Percentiles rank a stretch among this genome's conserved stretches.
These are phyloP conservation scores for Dryobotodes eremita DNA, from an alignment of 2,888 invertebrate genomes.

Conservation along the genomic window DNA sequence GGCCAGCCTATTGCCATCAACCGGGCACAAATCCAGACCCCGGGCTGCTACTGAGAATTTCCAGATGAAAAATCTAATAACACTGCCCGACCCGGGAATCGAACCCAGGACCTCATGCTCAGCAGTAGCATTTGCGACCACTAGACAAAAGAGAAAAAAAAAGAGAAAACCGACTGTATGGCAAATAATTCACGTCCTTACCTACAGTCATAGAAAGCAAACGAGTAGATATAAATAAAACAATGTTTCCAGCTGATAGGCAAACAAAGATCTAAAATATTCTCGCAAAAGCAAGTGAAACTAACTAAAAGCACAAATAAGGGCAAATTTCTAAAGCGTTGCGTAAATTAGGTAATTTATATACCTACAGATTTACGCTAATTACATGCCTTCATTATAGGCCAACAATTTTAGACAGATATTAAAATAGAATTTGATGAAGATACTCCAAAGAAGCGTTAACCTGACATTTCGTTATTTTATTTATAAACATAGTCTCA, in stretches of 20 bases:
- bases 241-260: background rate
- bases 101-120: background rate
- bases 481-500: conserved; percentile 32
- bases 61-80: background rate
- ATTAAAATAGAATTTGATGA: conserved; percentile 39
- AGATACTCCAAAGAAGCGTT: conserved; percentile 28
- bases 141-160: background rate
- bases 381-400: conserved; percentile 10
- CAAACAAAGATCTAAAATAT: background rate
- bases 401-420: conserved; percentile 31
- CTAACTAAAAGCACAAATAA: conserved; percentile 5
- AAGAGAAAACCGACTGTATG: background rate
- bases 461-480: conserved; percentile 42
- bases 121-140: background rate
- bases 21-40: too few relatives aligned
- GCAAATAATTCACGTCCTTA: background rate
- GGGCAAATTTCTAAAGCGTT: conserved; percentile 7
- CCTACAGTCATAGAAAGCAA: background rate
- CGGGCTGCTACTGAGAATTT: background rate
- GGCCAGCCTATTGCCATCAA: too few relatives aligned
- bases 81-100: background rate
- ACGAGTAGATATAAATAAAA: background rate
- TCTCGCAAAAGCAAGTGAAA: background rate
- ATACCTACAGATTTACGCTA: conserved; percentile 10
- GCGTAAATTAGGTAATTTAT: conserved; percentile 31